Percentiles rank a stretch among this genome's conserved stretches.
Conservation (phyloP, 2,888 invertebrate species). For the Cecidostiba fungosa region DNA sequence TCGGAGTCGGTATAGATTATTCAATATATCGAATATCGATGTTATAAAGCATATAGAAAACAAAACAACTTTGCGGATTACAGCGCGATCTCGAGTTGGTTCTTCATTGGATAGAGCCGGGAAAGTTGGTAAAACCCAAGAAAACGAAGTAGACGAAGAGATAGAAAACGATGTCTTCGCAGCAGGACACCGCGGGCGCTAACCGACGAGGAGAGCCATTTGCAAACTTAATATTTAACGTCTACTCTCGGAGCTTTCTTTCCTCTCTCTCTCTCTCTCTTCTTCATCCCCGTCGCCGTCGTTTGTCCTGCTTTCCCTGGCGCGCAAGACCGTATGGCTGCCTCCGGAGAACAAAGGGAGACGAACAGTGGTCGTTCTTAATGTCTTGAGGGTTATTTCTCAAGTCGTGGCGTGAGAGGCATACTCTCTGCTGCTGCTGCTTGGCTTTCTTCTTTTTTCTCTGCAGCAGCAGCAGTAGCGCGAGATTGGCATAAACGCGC, state of each 20-base stretch:
- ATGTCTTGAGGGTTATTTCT: slow-evolving; percentile 64
- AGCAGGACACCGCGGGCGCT: background rate
- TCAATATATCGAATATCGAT: background rate
- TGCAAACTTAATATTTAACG: slow-evolving; percentile 64
- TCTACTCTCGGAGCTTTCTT: slow-evolving; percentile 37
- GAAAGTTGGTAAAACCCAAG: background rate
- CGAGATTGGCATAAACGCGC: slow-evolving; percentile 62
- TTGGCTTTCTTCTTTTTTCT: slow-evolving; percentile 4
- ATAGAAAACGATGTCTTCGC: slow-evolving; percentile 4
- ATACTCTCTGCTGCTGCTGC: no score
- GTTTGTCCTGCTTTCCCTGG: background rate
- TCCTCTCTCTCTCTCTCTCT: background rate
- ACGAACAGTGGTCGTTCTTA: slow-evolving; percentile 59
- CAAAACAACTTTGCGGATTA: no score
- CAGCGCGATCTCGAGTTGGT: background rate
- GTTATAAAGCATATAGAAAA: no score
- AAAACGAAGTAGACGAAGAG: background rate
- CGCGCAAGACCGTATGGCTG: background rate
- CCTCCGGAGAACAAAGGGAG: slow-evolving; percentile 51
- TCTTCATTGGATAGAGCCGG: background rate
- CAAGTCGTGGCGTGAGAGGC: slow-evolving; percentile 57
- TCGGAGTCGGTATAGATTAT: background rate
- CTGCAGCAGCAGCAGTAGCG: background rate
- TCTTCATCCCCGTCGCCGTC: background rate
- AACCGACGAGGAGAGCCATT: slow-evolving; percentile 55